phyloP scores from a whole-genome alignment of 92 coral and sea anemone genomes.

The Phenganax subtilis region DNA sequence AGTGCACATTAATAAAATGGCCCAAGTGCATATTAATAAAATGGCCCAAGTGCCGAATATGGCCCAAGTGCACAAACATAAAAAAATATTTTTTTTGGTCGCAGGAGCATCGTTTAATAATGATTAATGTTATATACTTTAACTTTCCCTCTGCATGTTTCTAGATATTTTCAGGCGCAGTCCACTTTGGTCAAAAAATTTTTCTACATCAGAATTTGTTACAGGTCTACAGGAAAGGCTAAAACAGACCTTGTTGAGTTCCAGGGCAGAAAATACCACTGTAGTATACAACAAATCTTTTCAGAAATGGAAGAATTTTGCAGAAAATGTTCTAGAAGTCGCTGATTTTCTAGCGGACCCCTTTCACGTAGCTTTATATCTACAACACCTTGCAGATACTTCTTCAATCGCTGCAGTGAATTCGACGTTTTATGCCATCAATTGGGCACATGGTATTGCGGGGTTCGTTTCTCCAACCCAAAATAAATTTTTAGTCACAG shows the following conservation, averaged over 20 bases:
- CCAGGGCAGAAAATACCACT: not conserved
- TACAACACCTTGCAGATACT: not conserved
- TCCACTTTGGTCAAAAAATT: not conserved
- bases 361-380: not conserved
- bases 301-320: not conserved
- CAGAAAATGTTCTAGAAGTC: not conserved
- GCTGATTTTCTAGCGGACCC: not conserved
- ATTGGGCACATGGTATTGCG: not conserved
- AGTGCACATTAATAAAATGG: not conserved
- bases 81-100: not conserved
- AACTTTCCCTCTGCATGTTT: not conserved
- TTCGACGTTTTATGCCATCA: not conserved
- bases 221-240: not conserved
- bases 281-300: not conserved
- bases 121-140: not conserved
- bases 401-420: not conserved
- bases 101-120: not conserved
- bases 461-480: not conserved
- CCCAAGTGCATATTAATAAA: not conserved
- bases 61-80: not conserved
- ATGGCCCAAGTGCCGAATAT: not conserved
- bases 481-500: no score
- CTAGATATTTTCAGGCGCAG: not conserved
- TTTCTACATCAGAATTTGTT: not conserved
- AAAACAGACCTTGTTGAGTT: not conserved